A percentile compares a stretch with the other conserved stretches of the same genome.
Evolutionary conservation across 1,140 invertebrate species (phyloP).

Genomic region (Eubasilissa regina): DNA sequence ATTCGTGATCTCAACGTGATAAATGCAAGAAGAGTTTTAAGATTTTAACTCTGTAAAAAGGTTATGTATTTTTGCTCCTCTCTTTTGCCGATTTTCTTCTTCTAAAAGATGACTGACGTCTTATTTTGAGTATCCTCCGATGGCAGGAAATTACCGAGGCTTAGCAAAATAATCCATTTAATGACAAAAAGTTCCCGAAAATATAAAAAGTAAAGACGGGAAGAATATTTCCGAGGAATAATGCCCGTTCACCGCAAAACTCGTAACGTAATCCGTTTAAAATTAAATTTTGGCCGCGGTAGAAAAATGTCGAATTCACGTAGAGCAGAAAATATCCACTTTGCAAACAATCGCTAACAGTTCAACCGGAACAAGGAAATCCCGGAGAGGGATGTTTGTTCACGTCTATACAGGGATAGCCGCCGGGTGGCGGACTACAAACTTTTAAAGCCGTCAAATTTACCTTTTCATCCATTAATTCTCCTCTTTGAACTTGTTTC

Average conservation of each 20-base stretch:
- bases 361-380: slow-evolving; percentile 36
- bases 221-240: not conserved
- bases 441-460: not conserved
- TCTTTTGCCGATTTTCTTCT: too few relatives aligned
- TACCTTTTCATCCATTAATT: too few relatives aligned
- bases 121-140: not conserved
- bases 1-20: too few relatives aligned
- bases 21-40: too few relatives aligned
- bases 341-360: slow-evolving; percentile 49
- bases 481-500: too few relatives aligned
- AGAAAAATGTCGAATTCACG: slow-evolving; percentile 37
- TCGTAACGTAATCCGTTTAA: slow-evolving; percentile 47
- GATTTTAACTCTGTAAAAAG: too few relatives aligned
- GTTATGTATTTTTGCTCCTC: too few relatives aligned
- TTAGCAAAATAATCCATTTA: slow-evolving; percentile 25
- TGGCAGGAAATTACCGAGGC: not conserved
- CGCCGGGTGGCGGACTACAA: too few relatives aligned
- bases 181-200: slow-evolving; percentile 15
- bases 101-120: not conserved
- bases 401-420: slow-evolving; percentile 9
- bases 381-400: slow-evolving; percentile 22
- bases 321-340: slow-evolving; percentile 45
- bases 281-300: slow-evolving; percentile 46
- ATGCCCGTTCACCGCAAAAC: not conserved
- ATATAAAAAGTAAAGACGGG: not conserved